Evolutionary conservation across 2,113 vertebrate species (phyloP).

Genomic region (Barbus barbus): DNA sequence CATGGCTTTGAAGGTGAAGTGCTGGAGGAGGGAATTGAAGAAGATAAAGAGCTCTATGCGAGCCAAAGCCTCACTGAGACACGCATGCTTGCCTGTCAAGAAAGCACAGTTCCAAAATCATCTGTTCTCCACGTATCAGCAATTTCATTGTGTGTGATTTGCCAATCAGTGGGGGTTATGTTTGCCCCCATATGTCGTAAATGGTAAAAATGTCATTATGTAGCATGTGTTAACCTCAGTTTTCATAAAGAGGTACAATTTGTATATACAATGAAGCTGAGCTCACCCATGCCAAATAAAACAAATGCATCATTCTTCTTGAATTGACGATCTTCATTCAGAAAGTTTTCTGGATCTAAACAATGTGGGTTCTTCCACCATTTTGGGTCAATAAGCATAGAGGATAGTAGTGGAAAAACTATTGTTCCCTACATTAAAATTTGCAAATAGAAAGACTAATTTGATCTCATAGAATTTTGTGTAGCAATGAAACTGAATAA

Average conservation of each 20-base stretch:
- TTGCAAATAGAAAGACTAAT: too few relatives aligned
- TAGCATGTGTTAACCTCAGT: neutral
- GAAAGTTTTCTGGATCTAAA: constrained; percentile 66
- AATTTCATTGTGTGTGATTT: neutral
- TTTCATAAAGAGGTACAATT: neutral
- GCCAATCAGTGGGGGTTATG: neutral
- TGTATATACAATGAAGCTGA: neutral
- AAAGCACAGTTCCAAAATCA: neutral
- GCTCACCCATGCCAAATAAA: constrained; percentile 66
- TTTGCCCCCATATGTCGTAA: neutral
- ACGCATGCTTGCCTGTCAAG: constrained; percentile 51
- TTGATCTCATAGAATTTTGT: too few relatives aligned
- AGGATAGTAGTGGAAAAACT: too few relatives aligned
- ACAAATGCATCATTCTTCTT: constrained; percentile 63
- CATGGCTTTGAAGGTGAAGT: constrained; percentile 40
- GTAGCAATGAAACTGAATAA: too few relatives aligned
- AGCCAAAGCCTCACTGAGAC: constrained; percentile 55
- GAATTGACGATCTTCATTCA: constrained; percentile 58
- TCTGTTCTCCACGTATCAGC: neutral
- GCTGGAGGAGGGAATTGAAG: constrained; percentile 55
- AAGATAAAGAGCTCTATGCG: constrained; percentile 50
- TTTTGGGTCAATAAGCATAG: too few relatives aligned
- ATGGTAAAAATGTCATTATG: neutral
- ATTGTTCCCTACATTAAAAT: too few relatives aligned
- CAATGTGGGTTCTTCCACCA: constrained; percentile 47